A percentile compares a stretch with the other conserved stretches of the same genome.
Conservation (phyloP, 2,113 vertebrate species). For the Dendropsophus ebraccatus region DNA sequence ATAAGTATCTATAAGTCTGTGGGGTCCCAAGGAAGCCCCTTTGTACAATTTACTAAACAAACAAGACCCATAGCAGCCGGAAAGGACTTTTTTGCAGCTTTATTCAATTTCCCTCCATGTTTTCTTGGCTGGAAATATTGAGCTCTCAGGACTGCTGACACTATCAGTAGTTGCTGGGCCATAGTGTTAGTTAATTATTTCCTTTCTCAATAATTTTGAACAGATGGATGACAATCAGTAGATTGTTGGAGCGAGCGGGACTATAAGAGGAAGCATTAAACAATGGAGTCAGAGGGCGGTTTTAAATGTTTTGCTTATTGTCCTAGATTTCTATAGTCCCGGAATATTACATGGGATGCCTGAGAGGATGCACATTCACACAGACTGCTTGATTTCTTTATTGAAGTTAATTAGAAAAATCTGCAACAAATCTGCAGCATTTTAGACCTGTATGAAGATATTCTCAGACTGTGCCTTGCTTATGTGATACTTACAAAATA, state of each 20-base stretch:
- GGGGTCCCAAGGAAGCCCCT: neutral
- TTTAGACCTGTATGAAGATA: too few species aligned
- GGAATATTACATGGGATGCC: neutral
- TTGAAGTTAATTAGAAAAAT: too few species aligned
- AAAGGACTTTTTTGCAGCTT: neutral
- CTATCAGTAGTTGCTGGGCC: neutral
- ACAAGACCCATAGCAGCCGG: neutral
- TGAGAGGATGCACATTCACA: too few species aligned
- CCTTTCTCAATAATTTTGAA: constrained; percentile 1
- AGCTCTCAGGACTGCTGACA: neutral
- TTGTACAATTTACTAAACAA: neutral
- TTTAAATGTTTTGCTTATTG: neutral
- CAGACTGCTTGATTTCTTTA: too few species aligned
- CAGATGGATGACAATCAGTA: neutral
- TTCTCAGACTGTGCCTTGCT: neutral
- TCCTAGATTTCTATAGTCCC: neutral
- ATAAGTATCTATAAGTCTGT: neutral
- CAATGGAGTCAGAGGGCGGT: neutral
- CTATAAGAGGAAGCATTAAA: neutral
- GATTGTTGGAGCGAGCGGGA: neutral
- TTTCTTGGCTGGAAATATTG: neutral
- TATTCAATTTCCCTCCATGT: neutral
- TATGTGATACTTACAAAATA: neutral
- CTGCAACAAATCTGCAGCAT: too few species aligned
- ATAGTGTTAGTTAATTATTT: constrained; percentile 3